Evolutionary conservation across 2,113 vertebrate genomes (phyloP).

Genomic region (Dinomys branickii): DNA sequence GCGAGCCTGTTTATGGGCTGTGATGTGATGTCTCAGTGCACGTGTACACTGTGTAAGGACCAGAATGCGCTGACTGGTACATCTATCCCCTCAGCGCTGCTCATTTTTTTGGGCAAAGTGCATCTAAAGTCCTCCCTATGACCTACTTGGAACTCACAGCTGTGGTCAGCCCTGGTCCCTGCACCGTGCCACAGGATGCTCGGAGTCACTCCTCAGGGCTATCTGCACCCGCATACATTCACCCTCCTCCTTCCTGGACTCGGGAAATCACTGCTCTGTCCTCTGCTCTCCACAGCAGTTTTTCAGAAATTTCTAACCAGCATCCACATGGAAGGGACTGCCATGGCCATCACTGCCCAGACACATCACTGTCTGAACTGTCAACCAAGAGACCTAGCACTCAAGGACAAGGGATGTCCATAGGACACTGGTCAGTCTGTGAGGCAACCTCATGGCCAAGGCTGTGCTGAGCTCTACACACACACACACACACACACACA

Average conservation of each 20-base stretch:
- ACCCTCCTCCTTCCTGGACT: background rate
- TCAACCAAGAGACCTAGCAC: background rate
- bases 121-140: background rate
- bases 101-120: background rate
- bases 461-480: background rate
- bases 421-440: background rate
- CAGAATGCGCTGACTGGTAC: background rate
- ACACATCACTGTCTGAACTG: background rate
- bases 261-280: background rate
- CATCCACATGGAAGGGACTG: background rate
- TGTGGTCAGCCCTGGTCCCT: background rate
- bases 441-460: background rate
- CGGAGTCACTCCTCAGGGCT: background rate
- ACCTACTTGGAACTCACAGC: too few species aligned
- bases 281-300: background rate
- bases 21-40: background rate
- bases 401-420: accelerated
- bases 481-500: background rate
- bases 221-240: background rate
- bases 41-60: background rate
- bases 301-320: background rate
- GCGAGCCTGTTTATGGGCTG: background rate
- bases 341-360: background rate
- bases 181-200: background rate
- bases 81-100: background rate